phyloP scores from a whole-genome alignment of 1,140 invertebrate genomes.

The Drosophila subobscura region DNA sequence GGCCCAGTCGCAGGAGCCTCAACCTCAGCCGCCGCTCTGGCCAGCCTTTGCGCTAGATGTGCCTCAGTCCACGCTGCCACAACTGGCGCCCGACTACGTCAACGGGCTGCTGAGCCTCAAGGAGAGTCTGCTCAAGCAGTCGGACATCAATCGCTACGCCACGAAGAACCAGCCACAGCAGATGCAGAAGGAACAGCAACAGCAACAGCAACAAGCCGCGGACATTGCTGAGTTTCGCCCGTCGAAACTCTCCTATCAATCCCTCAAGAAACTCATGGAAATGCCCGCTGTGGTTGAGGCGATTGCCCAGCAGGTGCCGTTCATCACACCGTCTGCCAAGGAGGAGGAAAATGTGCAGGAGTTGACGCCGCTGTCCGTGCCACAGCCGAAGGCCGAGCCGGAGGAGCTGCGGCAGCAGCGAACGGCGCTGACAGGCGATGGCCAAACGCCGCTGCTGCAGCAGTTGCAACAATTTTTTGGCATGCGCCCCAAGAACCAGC shows the following conservation, averaged over 20 bases:
- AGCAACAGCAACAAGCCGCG: constrained; percentile 14
- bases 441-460: constrained; percentile 15
- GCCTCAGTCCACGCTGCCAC: background rate
- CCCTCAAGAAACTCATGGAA: constrained; percentile 6
- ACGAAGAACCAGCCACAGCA: background rate
- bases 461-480: constrained; percentile 46
- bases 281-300: background rate
- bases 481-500: constrained; percentile 12
- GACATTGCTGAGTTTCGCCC: background rate
- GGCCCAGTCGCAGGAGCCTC: background rate
- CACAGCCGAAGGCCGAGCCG: constrained; percentile 20
- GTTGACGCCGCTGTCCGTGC: background rate
- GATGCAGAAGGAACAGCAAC: constrained; percentile 4
- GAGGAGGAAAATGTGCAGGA: constrained; percentile 14
- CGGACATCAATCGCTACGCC: background rate
- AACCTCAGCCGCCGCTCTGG: background rate
- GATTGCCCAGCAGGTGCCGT: constrained; percentile 5
- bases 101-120: constrained; percentile 66
- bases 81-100: constrained; percentile 37
- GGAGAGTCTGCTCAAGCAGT: constrained; percentile 46
- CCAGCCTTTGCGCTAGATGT: too few species aligned
- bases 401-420: constrained; percentile 49
- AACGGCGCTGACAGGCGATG: too few species aligned
- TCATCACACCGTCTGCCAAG: constrained; percentile 1
- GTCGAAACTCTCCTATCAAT: constrained; percentile 1